A percentile compares a stretch with the other conserved stretches of the same genome.
Evolutionary conservation across 2,113 vertebrate genomes (phyloP).

Genomic region (Crocuta crocuta): DNA sequence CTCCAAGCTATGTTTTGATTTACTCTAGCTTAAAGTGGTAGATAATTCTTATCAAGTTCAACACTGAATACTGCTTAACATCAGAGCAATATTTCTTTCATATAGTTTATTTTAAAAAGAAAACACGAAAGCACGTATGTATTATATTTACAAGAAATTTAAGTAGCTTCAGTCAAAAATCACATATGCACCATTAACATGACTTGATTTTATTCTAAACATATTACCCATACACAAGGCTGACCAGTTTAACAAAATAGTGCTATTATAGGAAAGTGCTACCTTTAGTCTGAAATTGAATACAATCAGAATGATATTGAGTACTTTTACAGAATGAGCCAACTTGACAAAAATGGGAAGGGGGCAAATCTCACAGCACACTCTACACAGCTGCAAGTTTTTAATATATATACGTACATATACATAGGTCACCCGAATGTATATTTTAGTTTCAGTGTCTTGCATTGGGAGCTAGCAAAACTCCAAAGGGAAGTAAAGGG

Average conservation of each 20-base stretch:
- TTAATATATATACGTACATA: neutral
- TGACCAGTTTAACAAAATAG: neutral
- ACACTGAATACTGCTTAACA: neutral
- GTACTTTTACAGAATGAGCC: neutral
- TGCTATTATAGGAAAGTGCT: neutral
- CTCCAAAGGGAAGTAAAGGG: neutral
- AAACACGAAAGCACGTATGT: neutral
- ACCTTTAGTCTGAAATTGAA: neutral
- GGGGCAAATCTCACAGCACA: neutral
- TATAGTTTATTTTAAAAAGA: neutral
- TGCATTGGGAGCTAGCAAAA: neutral
- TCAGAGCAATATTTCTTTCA: neutral
- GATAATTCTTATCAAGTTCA: conserved; percentile 34
- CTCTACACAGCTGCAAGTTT: neutral
- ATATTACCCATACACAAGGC: neutral
- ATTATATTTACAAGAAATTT: conserved; percentile 32
- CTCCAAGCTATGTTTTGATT: conserved; percentile 25
- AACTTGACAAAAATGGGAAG: neutral
- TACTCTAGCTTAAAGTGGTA: neutral
- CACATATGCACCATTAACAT: neutral
- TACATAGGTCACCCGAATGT: neutral
- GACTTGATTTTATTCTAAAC: conserved; percentile 30
- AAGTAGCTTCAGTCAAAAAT: neutral
- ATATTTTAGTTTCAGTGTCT: neutral
- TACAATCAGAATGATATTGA: neutral